These are phyloP conservation scores for Lepus timidus DNA, from an alignment of 2,113 vertebrate species.

Conservation along the genomic window DNA sequence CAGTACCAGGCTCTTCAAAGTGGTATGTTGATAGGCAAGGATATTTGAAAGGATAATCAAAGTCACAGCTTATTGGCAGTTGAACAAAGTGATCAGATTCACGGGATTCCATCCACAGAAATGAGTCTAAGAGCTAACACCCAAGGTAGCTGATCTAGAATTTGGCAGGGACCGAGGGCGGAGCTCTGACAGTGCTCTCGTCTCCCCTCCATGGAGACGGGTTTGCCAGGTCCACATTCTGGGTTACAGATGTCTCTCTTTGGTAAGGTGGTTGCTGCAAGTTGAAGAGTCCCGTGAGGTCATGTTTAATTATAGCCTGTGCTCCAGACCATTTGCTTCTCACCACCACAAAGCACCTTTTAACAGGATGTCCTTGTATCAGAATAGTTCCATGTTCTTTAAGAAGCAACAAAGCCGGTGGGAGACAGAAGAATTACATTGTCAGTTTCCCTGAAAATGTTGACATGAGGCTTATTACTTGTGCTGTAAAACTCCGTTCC, in stretches of 20 bases:
- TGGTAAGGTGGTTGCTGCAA: conserved; percentile 45
- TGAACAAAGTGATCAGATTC: conserved; percentile 34
- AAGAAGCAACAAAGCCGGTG: conserved; percentile 61
- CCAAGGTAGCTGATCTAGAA: neutral
- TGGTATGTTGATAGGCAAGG: conserved; percentile 27
- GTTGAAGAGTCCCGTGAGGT: conserved; percentile 58
- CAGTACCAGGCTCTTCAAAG: neutral
- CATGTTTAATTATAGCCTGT: conserved; percentile 63
- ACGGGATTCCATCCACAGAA: neutral
- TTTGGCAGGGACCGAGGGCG: neutral
- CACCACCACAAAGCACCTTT: conserved; percentile 58
- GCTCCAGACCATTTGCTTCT: conserved; percentile 51
- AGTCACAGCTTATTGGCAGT: neutral
- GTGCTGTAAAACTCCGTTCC: conserved; percentile 76
- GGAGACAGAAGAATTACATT: conserved; percentile 70
- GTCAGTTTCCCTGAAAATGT: conserved; percentile 72
- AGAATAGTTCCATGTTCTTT: conserved; percentile 64
- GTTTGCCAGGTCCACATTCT: neutral
- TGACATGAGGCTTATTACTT: conserved; percentile 83
- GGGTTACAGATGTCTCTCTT: conserved; percentile 54
- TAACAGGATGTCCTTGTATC: conserved; percentile 61
- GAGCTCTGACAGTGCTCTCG: neutral
- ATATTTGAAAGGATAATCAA: conserved; percentile 46
- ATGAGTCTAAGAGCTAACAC: neutral
- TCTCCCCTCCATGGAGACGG: neutral